Evolutionary conservation across 2,888 invertebrate species (phyloP), one percentile per base, ranked within the genome.

Genomic region (Pheosia gnoma): DNA sequence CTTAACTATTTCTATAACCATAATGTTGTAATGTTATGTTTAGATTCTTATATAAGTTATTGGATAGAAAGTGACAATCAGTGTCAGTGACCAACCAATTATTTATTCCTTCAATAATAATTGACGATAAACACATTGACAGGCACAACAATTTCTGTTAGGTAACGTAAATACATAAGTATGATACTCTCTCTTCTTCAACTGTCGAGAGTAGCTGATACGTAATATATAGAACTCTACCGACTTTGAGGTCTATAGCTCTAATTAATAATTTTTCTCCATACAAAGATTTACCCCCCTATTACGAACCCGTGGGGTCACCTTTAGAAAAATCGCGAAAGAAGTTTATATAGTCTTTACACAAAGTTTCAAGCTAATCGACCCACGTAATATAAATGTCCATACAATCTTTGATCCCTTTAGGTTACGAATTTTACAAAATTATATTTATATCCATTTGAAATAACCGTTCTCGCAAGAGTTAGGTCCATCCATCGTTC

Each of bases 381-480:
- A 25, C 25, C 25, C 25, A 25, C 25, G 25, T 25, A 25, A 25
- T 25, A 25, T 25, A 25, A 0, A 25, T 25, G 25, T 2, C 25
- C 25, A 25, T 25, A 25, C 25, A 25, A 25, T 25, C 25, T 25
- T 25, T 25, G 25, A 25, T 25, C 25, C 25, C 25, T 2, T 25
- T 25, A 25, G 25, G 25, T 0, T 25, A 25, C 25, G 25, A 25
- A 25, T 25, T 25, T 25, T 25, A 71, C 71, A 56, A 59, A 47
- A 63, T 64, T 68, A 77, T 73, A 25, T 77, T 74, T 67, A 75
- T 75, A 75, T 74, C 54, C 72, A 80, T 81, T 79, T 79, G 78
- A 75, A 77, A 77, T 75, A 83, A 80, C 70, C 70, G 67, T 77
- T 78, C 77, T 78, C 72, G 70, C 70, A 66, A 68, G 64, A 79